Percentiles rank a stretch among this genome's conserved stretches.
Evolutionary conservation across 2,113 vertebrate species (phyloP).

Genomic region (Cygnus buccinator): DNA sequence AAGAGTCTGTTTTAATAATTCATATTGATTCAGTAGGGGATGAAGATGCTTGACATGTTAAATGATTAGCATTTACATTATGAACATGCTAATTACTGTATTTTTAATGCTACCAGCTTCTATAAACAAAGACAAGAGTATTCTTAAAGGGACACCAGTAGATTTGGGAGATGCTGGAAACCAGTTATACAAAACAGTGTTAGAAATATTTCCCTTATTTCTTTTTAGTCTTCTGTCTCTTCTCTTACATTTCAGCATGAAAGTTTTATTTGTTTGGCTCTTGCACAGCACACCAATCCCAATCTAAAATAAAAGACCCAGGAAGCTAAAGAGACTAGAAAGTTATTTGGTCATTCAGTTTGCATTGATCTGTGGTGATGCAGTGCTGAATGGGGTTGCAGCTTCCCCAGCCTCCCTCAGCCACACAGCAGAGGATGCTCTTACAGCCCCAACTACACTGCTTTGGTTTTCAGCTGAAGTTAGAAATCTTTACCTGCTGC

Average conservation of each 20-base stretch:
- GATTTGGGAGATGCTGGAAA: neutral
- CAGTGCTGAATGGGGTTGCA: neutral
- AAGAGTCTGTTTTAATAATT: conserved; percentile 69
- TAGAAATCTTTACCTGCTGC: neutral
- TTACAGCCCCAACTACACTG: rapidly evolving
- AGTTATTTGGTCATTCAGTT: neutral
- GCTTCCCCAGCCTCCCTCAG: neutral
- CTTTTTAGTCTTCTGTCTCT: neutral
- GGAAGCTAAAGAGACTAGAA: neutral
- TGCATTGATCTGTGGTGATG: neutral
- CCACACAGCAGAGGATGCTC: rapidly evolving
- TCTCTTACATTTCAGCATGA: neutral
- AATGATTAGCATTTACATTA: conserved; percentile 63
- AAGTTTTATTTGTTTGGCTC: neutral
- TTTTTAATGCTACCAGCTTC: conserved; percentile 48
- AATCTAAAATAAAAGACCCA: neutral
- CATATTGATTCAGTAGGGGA: conserved; percentile 52
- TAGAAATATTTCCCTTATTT: neutral
- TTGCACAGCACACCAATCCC: rapidly evolving
- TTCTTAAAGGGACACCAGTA: conserved; percentile 14
- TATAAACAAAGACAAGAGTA: neutral
- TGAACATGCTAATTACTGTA: conserved; percentile 60
- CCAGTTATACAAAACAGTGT: neutral
- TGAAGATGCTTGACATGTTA: conserved; percentile 57
- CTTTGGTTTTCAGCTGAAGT: neutral